Evolutionary conservation across 2,113 vertebrate species (phyloP).

Genomic region (Pyrgilauda ruficollis): DNA sequence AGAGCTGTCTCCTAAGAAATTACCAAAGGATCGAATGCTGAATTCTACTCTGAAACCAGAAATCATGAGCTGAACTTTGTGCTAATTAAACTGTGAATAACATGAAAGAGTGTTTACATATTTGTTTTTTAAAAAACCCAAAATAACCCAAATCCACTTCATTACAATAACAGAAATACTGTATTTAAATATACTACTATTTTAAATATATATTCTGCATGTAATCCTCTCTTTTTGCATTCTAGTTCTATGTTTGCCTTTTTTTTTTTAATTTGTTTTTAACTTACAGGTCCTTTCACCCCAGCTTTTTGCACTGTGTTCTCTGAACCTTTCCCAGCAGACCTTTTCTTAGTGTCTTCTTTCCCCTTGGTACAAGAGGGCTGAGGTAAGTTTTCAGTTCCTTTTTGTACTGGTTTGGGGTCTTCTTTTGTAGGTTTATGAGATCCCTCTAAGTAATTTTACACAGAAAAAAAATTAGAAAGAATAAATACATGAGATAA

Average conservation of each 20-base stretch:
- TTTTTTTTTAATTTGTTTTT: not conserved
- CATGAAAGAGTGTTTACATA: not conserved
- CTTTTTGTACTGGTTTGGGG: constrained; percentile 68
- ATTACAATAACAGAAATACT: not conserved
- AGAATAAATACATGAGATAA: not conserved
- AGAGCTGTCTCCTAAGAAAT: not conserved
- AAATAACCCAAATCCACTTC: not conserved
- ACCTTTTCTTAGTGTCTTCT: constrained; percentile 66
- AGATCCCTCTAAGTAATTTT: constrained; percentile 69
- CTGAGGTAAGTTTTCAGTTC: constrained; percentile 46
- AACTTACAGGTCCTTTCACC: constrained; percentile 47
- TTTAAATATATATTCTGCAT: not conserved
- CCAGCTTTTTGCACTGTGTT: constrained; percentile 68
- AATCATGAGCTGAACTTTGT: not conserved
- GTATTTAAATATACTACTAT: not conserved
- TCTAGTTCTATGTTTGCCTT: not conserved
- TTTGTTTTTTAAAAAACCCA: not conserved
- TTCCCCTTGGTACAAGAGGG: constrained; percentile 44
- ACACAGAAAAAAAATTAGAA: constrained; percentile 14
- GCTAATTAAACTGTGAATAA: not conserved
- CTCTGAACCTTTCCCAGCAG: constrained; percentile 75
- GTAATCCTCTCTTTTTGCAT: not conserved
- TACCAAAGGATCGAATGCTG: not conserved
- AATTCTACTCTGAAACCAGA: not conserved
- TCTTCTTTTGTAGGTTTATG: constrained; percentile 49